phyloP scores from a whole-genome alignment of 2,888 invertebrate species.

The Acleris literana region DNA sequence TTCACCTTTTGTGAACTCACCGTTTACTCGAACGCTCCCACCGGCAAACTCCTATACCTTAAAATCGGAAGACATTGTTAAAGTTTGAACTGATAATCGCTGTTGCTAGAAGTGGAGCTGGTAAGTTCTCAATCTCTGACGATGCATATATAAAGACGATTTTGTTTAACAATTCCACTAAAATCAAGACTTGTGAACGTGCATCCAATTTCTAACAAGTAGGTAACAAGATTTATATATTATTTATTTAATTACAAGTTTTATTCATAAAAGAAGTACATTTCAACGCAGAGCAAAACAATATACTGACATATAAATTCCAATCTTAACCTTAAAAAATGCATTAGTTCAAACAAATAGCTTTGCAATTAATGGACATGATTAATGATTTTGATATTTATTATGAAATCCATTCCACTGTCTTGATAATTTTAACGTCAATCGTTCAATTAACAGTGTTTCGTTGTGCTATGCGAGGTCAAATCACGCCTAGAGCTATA shows the following conservation, averaged over 20 bases:
- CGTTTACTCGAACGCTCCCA: conserved; percentile 6
- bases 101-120: not conserved
- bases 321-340: not conserved
- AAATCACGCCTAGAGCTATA: conserved; percentile 5
- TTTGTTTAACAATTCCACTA: too few species aligned
- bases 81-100: not conserved
- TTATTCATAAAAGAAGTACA: too few species aligned
- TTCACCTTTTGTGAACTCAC: conserved; percentile 26
- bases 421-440: conserved; percentile 28
- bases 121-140: too few species aligned
- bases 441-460: conserved; percentile 19
- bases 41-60: conserved; percentile 17
- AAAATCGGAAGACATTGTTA: conserved; percentile 21
- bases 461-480: conserved; percentile 12
- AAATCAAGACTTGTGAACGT: too few species aligned
- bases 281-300: too few species aligned
- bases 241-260: too few species aligned
- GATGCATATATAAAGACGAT: too few species aligned
- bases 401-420: conserved; percentile 16
- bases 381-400: conserved; percentile 26
- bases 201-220: too few species aligned
- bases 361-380: conserved; percentile 6
- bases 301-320: not conserved
- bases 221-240: too few species aligned
- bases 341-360: conserved; percentile 9